A percentile compares a stretch with the other conserved stretches of the same genome.
phyloP scores from a whole-genome alignment of 2,113 vertebrate species.

The Gasterosteus nipponicus region DNA sequence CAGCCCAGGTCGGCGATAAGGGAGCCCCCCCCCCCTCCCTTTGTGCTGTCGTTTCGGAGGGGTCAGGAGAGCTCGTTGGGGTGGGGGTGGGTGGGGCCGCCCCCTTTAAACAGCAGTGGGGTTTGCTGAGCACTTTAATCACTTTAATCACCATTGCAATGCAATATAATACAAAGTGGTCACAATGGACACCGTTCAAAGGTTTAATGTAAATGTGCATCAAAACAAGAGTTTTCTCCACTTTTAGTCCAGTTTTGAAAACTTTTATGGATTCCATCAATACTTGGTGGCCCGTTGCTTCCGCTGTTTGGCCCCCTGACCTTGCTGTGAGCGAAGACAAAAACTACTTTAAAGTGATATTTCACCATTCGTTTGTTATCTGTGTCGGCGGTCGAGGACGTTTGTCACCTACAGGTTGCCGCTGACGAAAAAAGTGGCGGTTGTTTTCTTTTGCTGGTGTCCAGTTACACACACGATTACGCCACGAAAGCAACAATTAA shows the following conservation, averaged over 20 bases:
- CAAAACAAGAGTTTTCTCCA: neutral
- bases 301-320: neutral
- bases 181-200: no score
- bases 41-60: slow-evolving; percentile 44
- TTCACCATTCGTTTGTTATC: neutral
- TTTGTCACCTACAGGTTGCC: neutral
- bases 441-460: neutral
- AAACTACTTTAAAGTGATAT: neutral
- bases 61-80: slow-evolving; percentile 47
- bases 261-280: neutral
- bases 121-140: neutral
- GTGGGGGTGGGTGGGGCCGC: slow-evolving; percentile 5
- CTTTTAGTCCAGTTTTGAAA: neutral
- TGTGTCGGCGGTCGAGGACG: neutral
- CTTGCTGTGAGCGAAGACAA: neutral
- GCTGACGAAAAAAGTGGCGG: neutral
- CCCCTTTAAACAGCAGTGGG: slow-evolving; percentile 6
- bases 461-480: neutral
- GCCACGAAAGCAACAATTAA: neutral
- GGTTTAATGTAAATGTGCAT: neutral
- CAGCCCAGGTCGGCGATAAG: slow-evolving; percentile 39
- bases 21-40: slow-evolving; percentile 30
- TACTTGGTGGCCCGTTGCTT: neutral
- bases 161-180: neutral
- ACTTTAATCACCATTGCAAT: slow-evolving; percentile 6